Evolutionary conservation across 2,888 invertebrate genomes (phyloP).

Genomic region (Cordilura impudica): DNA sequence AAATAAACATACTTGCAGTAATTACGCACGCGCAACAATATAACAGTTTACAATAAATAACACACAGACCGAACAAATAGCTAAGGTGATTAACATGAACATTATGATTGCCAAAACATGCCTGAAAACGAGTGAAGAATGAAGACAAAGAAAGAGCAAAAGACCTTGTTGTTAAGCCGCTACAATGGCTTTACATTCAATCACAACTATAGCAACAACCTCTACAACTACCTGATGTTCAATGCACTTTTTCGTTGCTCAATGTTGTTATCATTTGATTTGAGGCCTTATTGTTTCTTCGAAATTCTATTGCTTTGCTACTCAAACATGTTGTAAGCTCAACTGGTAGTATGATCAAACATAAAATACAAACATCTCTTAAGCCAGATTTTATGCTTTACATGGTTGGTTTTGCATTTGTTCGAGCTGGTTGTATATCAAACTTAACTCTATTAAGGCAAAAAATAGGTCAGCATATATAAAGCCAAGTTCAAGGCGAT

Average conservation of each 20-base stretch:
- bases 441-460: slow-evolving; percentile 52
- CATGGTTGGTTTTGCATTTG: slow-evolving; percentile 57
- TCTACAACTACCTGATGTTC: slow-evolving; percentile 27
- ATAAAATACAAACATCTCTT: slow-evolving; percentile 13
- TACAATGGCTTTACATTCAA: slow-evolving; percentile 7
- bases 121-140: slow-evolving; percentile 6
- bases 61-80: slow-evolving; percentile 1
- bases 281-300: slow-evolving; percentile 2
- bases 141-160: slow-evolving; percentile 14
- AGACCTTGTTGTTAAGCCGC: slow-evolving; percentile 44
- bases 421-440: slow-evolving; percentile 58
- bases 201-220: neutral
- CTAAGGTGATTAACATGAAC: slow-evolving; percentile 51
- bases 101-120: slow-evolving; percentile 24
- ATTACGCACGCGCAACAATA: slow-evolving; percentile 51
- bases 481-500: slow-evolving; percentile 90
- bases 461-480: slow-evolving; percentile 89
- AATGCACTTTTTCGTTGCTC: slow-evolving; percentile 24
- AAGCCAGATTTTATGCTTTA: slow-evolving; percentile 1
- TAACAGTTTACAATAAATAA: slow-evolving; percentile 48
- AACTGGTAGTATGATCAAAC: slow-evolving; percentile 10
- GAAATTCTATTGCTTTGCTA: slow-evolving; percentile 15
- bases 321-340: slow-evolving; percentile 51
- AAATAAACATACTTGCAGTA: slow-evolving; percentile 66
- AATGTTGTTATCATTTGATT: slow-evolving; percentile 37